phyloP scores from a whole-genome alignment of 92 coral and sea anemone genomes.

The Epizoanthus ramosus region DNA sequence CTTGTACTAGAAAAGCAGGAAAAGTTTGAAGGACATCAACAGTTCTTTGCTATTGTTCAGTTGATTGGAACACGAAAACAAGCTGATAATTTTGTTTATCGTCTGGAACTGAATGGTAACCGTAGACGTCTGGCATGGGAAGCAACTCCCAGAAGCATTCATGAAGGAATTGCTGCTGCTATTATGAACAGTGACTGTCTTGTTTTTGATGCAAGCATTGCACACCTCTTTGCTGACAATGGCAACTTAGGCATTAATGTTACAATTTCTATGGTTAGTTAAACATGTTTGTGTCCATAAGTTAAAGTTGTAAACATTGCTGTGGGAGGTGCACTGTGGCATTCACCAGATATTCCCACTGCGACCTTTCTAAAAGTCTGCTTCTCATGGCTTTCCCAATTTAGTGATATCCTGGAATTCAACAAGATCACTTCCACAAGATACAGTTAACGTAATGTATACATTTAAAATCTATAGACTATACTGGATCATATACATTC shows the following conservation, averaged over 20 bases:
- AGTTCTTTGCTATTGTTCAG: constrained; percentile 98
- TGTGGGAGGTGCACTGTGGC: too few species aligned
- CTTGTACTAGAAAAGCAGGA: constrained; percentile 97
- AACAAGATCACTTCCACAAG: too few species aligned
- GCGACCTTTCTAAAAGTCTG: too few species aligned
- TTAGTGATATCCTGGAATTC: too few species aligned
- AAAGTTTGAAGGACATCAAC: constrained; percentile 97
- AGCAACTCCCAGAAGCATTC: constrained; percentile 98
- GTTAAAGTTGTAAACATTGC: neutral
- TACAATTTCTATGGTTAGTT: constrained; percentile 96
- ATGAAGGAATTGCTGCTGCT: constrained; percentile 99
- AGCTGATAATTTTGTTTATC: constrained; percentile 96
- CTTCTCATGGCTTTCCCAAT: too few species aligned
- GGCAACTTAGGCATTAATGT: constrained; percentile 98
- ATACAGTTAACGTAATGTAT: too few species aligned
- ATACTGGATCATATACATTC: too few species aligned
- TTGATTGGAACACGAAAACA: constrained; percentile 99
- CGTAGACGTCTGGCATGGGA: constrained; percentile 97
- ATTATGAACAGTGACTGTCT: constrained; percentile 95
- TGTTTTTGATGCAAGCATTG: constrained; percentile 97
- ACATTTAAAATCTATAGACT: too few species aligned
- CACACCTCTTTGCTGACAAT: constrained; percentile 97
- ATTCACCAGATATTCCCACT: too few species aligned
- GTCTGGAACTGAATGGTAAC: constrained; percentile 95
- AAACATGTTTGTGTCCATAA: neutral